These are phyloP conservation scores for Chroicocephalus ridibundus DNA, from an alignment of 2,113 vertebrate genomes.

Conservation along the genomic window DNA sequence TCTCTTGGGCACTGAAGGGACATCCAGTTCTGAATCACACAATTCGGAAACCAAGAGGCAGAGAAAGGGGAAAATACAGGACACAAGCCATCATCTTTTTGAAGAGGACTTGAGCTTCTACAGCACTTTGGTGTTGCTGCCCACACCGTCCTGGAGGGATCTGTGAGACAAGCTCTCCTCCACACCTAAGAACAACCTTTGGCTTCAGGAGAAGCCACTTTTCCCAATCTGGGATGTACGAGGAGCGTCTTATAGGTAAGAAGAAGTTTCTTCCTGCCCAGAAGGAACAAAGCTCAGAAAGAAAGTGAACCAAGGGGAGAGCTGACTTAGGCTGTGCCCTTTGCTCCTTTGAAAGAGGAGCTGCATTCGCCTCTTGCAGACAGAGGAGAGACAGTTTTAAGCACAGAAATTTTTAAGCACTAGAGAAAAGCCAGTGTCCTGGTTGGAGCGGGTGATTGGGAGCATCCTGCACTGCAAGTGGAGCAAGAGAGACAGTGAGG, in stretches of 20 bases:
- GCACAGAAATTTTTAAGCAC: background rate
- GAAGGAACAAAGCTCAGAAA: background rate
- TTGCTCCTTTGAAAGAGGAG: background rate
- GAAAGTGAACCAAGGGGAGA: background rate
- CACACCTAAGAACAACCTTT: background rate
- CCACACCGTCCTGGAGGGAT: background rate
- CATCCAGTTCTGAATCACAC: background rate
- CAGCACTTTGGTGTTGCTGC: background rate
- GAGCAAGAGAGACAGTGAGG: background rate
- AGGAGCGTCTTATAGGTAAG: background rate
- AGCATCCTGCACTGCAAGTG: background rate
- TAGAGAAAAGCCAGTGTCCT: background rate
- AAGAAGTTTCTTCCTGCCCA: background rate
- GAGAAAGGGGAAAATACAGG: background rate
- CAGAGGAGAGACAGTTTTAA: background rate
- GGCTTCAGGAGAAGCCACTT: background rate
- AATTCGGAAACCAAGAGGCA: background rate
- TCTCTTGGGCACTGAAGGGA: background rate
- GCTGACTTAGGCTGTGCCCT: background rate
- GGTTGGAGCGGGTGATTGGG: rapidly evolving
- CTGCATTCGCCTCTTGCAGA: background rate
- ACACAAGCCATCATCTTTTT: background rate
- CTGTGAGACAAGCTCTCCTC: background rate
- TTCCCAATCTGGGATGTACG: background rate
- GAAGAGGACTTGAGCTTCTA: background rate